Base-by-base conservation (phyloP, 92 coral and sea anemone species). In the Phenganax stokvisi region DNA sequence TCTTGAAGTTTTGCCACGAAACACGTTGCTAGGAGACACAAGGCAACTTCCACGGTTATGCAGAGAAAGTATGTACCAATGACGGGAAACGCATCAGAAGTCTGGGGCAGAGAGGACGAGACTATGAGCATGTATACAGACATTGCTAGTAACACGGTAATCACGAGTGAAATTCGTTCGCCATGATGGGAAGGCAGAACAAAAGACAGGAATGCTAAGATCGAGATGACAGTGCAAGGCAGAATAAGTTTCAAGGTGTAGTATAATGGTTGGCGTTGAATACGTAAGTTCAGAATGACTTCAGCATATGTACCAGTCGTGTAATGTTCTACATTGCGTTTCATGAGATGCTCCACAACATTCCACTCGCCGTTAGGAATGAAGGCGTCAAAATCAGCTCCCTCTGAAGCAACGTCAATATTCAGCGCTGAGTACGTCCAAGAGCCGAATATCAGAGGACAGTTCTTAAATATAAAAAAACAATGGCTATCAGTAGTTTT, bases 391-490 rank as follows among this genome's bases (percentile, higher is more conserved):
- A 96, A 51, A 82, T 92, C 92, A 47, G 97, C 96, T 8, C 87
- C 75, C 55, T 82, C 51, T 12, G 88, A 85, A 71, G 86, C 86
- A 20, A 96, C 90, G 81, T 96, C 88, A 16, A 96, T 83, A 51
- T 87, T 83, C 64, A 85, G 75, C 53, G 91, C 96, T 16, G 93
- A 88, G 83, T 96, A 96, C 0, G 99, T 96, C 99, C 99, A 96
- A 30, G 99, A 96, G 53, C 99, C 99, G 64, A 96, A 96, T 64
- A 84, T 81, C 53, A 92, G 84, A 10, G 75, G 77, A 15, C 97
- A 92, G 47, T 83, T 85, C 86, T 92, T 92, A 47, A 84, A 86
- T 71, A 89, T 92, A 82, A 90, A 92, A 17, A 92, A 96, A 75
- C 87, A 91, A 63, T 68, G 88, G 8, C 88, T 56, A 66, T 89